Base-by-base conservation (phyloP, 2,888 invertebrate genomes). In the Isoperla grammatica region DNA sequence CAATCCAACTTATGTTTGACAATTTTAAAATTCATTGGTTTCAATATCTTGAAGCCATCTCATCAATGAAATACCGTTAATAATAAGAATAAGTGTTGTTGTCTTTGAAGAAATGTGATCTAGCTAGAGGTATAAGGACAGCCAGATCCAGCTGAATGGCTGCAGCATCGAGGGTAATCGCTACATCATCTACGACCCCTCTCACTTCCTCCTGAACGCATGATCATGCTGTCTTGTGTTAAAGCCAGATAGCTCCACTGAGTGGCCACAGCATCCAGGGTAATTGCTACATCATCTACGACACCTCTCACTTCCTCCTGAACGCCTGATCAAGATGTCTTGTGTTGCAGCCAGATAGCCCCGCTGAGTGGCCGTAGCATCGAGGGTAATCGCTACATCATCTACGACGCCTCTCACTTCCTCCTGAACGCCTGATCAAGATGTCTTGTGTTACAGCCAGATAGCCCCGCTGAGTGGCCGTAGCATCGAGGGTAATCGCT, bases 291-390 rank as follows among this genome's bases (percentile, higher is more conserved):
- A 29, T 50, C 23, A 9, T 50, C 56, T 45, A 62, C 17, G 50
- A 50, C 15, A 11, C 22, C n/a, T 61, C 64, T 23, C 63, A 63
- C 53, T 66, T 66, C 59, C 22, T 60, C 20, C 45, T 65, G 53
- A 66, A 67, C 45, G 63, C 62, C 35, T 62, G 63, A 62, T 66
- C 60, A 68, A 68, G 56, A 57, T 63, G 9, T n/a, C n/a, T n/a
- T n/a, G n/a, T 40, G 15, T 15, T 17, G 15, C 53, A 53, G 53
- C 2, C 39, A 53, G 12, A 37, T 39, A 3, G 19, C 17, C 15
- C 15, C 53, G 11, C 39, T 53, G 20, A 19, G 19, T 11, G 20
- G 17, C 2, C n/a, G 4, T 1, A 53, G 53, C 17, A 9, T 17
- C 9, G 53, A 53, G 39, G 53, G 53, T 37, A 9, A 53, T 19